Evolutionary conservation across 2,113 vertebrate genomes (phyloP).

Genomic region (Sturnira hondurensis): DNA sequence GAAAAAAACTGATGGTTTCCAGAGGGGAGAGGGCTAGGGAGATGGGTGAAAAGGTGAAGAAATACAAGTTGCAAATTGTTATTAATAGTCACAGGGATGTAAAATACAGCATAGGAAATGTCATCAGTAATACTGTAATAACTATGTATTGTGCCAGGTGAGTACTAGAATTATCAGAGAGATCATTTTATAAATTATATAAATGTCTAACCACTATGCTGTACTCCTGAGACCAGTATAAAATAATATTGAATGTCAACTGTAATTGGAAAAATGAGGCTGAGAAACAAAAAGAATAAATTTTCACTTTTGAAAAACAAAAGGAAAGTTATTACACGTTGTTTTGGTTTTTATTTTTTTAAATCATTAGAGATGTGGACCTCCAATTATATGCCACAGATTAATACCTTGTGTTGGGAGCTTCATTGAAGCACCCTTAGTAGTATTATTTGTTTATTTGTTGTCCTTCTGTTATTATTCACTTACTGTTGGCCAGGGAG

Average conservation of each 20-base stretch:
- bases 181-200: background rate
- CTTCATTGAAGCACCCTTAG: background rate
- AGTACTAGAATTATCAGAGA: background rate
- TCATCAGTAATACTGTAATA: background rate
- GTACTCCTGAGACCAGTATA: background rate
- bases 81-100: background rate
- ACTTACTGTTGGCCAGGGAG: background rate
- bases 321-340: background rate
- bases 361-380: background rate
- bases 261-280: background rate
- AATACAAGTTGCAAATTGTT: background rate
- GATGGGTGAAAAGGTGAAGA: background rate
- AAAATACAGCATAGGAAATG: background rate
- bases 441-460: background rate
- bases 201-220: background rate
- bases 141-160: background rate
- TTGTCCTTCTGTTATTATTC: background rate
- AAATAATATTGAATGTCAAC: background rate
- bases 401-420: background rate
- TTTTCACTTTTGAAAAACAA: background rate
- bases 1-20: background rate
- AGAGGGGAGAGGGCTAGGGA: background rate
- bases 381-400: background rate
- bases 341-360: background rate
- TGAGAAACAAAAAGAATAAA: background rate